A percentile compares a stretch with the other conserved stretches of the same genome.
phyloP scores from a whole-genome alignment of 2,888 invertebrate species.

The Eupithecia vulgata region DNA sequence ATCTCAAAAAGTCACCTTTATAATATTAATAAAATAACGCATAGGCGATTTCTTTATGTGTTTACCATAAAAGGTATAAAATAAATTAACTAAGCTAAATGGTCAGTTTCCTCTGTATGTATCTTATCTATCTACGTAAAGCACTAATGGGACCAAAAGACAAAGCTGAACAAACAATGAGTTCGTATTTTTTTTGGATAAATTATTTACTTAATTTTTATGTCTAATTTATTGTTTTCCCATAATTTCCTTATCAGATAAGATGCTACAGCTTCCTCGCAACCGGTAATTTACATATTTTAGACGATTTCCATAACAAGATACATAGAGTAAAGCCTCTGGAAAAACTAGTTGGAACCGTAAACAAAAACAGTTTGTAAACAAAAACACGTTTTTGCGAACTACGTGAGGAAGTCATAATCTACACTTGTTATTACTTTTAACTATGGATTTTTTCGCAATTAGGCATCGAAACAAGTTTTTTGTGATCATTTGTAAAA shows the following conservation, averaged over 20 bases:
- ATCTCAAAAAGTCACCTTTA: no score
- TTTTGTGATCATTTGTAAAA: neutral
- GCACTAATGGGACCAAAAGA: no score
- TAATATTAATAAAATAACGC: no score
- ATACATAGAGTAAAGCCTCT: neutral
- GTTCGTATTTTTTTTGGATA: neutral
- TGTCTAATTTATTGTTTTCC: neutral
- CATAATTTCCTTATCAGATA: neutral
- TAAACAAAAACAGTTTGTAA: conserved; percentile 14
- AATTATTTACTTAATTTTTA: neutral
- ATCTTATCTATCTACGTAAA: no score
- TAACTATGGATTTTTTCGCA: neutral
- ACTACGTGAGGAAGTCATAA: neutral
- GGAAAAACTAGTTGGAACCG: conserved; percentile 22
- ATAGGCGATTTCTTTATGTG: no score
- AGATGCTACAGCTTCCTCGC: neutral
- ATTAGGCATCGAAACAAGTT: neutral
- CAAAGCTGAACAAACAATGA: no score
- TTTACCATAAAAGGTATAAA: no score
- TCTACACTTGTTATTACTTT: neutral
- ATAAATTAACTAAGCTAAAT: no score
- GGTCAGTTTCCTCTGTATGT: no score
- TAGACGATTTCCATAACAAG: conserved; percentile 22
- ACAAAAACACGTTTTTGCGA: conserved; percentile 21
- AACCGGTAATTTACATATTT: neutral